Conservation (phyloP, 2,113 vertebrate genomes). For the Sinocyclocheilus anophthalmus region DNA sequence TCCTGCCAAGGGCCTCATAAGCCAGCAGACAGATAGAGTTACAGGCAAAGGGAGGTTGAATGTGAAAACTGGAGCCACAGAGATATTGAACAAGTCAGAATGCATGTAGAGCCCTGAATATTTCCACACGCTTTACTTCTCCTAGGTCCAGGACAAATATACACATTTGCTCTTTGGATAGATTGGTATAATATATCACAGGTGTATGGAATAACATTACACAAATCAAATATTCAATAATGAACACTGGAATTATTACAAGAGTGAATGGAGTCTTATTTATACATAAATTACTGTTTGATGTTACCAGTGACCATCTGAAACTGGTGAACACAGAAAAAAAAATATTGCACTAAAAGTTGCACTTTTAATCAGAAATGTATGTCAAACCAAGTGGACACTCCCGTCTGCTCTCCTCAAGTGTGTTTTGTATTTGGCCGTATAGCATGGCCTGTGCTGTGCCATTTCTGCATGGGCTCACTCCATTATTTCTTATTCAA, state of each 20-base stretch:
- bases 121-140: slow-evolving; percentile 57
- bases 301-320: background rate
- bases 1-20: slow-evolving; percentile 71
- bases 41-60: slow-evolving; percentile 69
- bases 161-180: slow-evolving; percentile 21
- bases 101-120: slow-evolving; percentile 69
- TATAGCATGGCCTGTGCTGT: slow-evolving; percentile 16
- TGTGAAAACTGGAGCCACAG: slow-evolving; percentile 65
- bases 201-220: background rate
- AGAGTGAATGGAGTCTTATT: background rate
- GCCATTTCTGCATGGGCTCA: slow-evolving; percentile 12
- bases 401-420: background rate
- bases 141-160: slow-evolving; percentile 35
- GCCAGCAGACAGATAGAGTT: slow-evolving; percentile 66
- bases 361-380: slow-evolving; percentile 71
- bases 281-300: background rate
- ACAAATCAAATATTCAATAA: slow-evolving; percentile 27
- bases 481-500: slow-evolving; percentile 4
- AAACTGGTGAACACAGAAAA: background rate
- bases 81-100: slow-evolving; percentile 75
- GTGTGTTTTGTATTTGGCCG: slow-evolving; percentile 21
- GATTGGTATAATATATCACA: slow-evolving; percentile 2
- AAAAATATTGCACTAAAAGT: background rate
- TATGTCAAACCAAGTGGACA: slow-evolving; percentile 64
- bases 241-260: background rate